Evolutionary conservation across 1,140 invertebrate genomes (phyloP).

Genomic region (Patella vulgata): DNA sequence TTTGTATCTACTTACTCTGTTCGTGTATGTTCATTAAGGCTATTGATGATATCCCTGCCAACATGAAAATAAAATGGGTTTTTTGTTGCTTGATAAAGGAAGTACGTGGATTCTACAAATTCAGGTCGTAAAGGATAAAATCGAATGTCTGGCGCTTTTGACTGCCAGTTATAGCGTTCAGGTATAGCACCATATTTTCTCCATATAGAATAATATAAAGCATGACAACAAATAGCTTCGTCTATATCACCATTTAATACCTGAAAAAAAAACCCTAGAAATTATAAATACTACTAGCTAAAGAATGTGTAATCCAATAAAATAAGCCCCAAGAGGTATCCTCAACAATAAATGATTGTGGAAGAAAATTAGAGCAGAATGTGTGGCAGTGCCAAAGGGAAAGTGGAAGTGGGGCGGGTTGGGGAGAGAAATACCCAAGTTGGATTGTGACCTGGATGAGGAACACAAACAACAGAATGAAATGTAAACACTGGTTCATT

Average conservation of each 20-base stretch:
- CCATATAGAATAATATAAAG: conserved; percentile 77
- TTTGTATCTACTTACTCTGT: conserved; percentile 65
- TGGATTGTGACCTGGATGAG: no score
- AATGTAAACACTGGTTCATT: no score
- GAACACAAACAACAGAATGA: no score
- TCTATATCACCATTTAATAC: conserved; percentile 77
- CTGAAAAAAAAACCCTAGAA: conserved; percentile 61
- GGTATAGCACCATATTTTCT: conserved; percentile 75
- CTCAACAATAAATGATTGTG: no score
- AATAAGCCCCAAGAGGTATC: no score
- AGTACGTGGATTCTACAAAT: conserved; percentile 77
- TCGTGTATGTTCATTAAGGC: conserved; percentile 72
- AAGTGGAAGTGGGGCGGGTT: no score
- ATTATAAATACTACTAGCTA: no score
- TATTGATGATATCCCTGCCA: conserved; percentile 74
- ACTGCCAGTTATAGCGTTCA: conserved; percentile 78
- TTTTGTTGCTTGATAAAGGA: conserved; percentile 77
- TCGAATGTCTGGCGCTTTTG: conserved; percentile 72
- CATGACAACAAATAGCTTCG: conserved; percentile 79
- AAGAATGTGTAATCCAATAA: no score
- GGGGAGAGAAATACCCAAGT: no score
- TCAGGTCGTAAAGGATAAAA: conserved; percentile 79
- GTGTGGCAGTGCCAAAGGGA: no score
- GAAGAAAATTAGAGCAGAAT: no score
- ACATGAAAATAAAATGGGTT: conserved; percentile 81